Percentiles rank a stretch among this genome's conserved stretches.
Evolutionary conservation across 2,797 vertebrate species (phyloP).

Genomic region (Xerus rutilus): DNA sequence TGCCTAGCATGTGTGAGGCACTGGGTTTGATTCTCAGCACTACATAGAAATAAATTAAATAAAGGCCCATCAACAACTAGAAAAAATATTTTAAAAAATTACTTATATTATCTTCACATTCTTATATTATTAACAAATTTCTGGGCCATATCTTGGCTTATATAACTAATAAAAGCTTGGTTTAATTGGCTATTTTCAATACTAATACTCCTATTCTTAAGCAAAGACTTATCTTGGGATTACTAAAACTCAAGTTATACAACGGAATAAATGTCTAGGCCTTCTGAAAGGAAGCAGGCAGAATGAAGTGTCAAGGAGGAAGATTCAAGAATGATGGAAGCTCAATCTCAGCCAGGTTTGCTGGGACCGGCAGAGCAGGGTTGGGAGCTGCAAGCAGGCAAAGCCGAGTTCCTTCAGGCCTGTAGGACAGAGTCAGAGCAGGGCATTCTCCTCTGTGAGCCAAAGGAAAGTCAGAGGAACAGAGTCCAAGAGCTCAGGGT

Average conservation of each 20-base stretch:
- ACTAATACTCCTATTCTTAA: background rate
- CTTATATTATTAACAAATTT: constrained; percentile 41
- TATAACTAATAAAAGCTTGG: background rate
- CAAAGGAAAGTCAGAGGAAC: background rate
- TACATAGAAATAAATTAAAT: too few species aligned
- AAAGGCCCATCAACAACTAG: too few species aligned
- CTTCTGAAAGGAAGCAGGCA: background rate
- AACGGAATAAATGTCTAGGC: background rate
- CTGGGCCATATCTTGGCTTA: background rate
- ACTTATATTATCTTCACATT: constrained; percentile 42
- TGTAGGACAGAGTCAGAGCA: background rate
- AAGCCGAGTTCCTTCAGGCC: background rate
- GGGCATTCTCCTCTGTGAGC: background rate
- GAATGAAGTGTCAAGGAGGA: background rate
- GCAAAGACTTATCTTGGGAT: background rate
- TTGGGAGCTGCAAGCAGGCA: background rate
- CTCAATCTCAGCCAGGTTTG: background rate
- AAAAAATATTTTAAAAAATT: too few species aligned
- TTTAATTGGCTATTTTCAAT: background rate
- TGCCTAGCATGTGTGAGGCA: too few species aligned
- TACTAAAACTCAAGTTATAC: background rate
- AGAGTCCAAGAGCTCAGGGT: background rate
- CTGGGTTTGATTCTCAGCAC: too few species aligned
- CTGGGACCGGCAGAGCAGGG: too few species aligned
- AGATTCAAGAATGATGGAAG: background rate